phyloP scores from a whole-genome alignment of 2,113 vertebrate genomes.

The Lepus timidus region DNA sequence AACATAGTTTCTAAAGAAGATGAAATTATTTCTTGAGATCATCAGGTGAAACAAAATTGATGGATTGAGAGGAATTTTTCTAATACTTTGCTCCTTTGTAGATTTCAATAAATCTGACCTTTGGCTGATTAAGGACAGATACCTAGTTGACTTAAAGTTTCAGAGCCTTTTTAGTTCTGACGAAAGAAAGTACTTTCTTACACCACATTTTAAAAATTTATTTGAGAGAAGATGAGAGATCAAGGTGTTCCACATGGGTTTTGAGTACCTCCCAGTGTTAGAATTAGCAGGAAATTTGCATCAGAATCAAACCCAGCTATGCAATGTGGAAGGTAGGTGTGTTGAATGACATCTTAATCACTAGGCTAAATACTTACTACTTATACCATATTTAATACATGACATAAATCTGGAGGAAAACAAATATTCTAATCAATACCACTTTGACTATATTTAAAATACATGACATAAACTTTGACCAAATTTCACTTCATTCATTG shows the following conservation, averaged over 20 bases:
- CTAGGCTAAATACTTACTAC: too few relatives aligned
- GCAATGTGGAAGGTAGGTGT: too few relatives aligned
- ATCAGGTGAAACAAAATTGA: background rate
- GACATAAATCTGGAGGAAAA: background rate
- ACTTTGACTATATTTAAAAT: conserved; percentile 6
- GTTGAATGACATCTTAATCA: too few relatives aligned
- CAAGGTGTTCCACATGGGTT: too few relatives aligned
- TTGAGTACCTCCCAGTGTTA: too few relatives aligned
- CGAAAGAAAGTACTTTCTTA: background rate
- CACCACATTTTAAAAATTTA: too few relatives aligned
- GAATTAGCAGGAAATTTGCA: too few relatives aligned
- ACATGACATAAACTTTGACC: background rate
- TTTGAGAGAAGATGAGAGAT: too few relatives aligned
- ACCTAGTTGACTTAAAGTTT: background rate
- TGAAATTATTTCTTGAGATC: background rate
- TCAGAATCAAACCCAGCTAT: too few relatives aligned
- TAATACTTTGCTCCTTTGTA: background rate
- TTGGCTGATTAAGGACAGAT: background rate
- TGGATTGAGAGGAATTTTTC: background rate
- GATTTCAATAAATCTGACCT: background rate
- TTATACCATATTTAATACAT: background rate
- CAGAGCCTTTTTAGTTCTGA: background rate
- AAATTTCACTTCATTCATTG: conserved; percentile 29
- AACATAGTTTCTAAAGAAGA: background rate
- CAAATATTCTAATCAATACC: background rate